Evolutionary conservation across 2,797 vertebrate genomes (phyloP).

Genomic region (Chiloscyllium punctatum): DNA sequence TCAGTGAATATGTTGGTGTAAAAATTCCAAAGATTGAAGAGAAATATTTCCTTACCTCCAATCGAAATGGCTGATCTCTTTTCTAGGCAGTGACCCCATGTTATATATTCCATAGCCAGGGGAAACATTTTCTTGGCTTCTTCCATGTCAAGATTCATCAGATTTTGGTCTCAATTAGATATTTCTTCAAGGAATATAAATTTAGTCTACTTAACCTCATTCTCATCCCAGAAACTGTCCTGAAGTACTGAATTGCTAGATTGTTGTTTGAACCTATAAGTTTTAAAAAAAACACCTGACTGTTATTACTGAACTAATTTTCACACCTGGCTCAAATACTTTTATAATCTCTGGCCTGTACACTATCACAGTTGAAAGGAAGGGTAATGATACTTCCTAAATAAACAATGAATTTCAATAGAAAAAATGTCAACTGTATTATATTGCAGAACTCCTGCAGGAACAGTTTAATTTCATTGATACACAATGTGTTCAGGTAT

Average conservation of each 20-base stretch:
- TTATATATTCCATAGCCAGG: no score
- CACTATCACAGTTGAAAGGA: background rate
- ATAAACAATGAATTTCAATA: background rate
- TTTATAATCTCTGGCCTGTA: background rate
- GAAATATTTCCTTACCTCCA: no score
- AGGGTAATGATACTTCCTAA: background rate
- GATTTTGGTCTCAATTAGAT: no score
- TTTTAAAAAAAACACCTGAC: background rate
- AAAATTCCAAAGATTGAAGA: no score
- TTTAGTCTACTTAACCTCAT: no score
- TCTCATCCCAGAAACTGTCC: background rate
- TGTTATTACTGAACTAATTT: background rate
- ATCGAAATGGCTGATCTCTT: no score
- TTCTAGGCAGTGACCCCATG: no score
- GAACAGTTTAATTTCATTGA: background rate
- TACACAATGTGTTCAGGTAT: background rate
- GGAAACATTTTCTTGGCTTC: no score
- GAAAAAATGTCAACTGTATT: background rate
- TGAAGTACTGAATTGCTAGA: background rate
- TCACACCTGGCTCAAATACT: background rate
- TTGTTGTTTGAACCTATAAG: background rate
- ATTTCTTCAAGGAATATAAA: no score
- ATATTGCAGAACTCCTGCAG: background rate
- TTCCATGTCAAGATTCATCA: no score
- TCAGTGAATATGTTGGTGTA: no score